Base-by-base conservation (phyloP, 2,888 invertebrate genomes). In the Pandemis corylana region DNA sequence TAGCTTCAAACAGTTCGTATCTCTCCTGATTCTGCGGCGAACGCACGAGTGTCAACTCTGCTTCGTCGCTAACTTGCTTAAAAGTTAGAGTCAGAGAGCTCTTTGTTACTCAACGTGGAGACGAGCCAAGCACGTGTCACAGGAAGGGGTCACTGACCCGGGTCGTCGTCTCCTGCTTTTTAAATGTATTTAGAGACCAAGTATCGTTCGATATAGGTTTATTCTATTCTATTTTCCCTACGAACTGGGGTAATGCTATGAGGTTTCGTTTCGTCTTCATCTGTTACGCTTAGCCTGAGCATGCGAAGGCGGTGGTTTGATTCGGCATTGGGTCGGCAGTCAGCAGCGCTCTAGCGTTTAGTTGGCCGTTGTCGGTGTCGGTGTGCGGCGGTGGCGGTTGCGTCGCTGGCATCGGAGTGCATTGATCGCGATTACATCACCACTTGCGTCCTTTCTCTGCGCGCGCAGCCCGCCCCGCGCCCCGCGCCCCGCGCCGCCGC, bases 351-450 rank as follows among this genome's bases (percentile, higher is more conserved):
- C 20, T 20, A 59, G 59, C 61, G 59, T 49, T 15, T 62, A 66
- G 72, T 70, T 71, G 75, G 76, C 75, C 78, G 71, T 79, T 74
- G 62, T 77, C 77, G 78, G 71, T 77, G 77, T 72, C 79, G 77
- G 77, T 77, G 82, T 80, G 80, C 83, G 84, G 84, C 81, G 56
- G 56, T 51, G 51, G 51, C 56, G 82, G 87, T 86, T 83, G 83
- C 85, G 86, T 84, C 83, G 86, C 81, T 78, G 80, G 82, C 84
- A 84, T 80, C 82, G 83, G 85, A 87, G 90, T 93, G 91, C 93
- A 94, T 94, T 93, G 94, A 94, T 94, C 93, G 94, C 87, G 90
- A 91, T 94, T 94, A 93, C 94, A 93, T 94, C 94, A 94, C 87
- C 90, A 89, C 89, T 90, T 85, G 90, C 90, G 91, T 90, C 92